Evolutionary conservation across 2,113 vertebrate species (phyloP).

Genomic region (Phaethornis superciliosus): DNA sequence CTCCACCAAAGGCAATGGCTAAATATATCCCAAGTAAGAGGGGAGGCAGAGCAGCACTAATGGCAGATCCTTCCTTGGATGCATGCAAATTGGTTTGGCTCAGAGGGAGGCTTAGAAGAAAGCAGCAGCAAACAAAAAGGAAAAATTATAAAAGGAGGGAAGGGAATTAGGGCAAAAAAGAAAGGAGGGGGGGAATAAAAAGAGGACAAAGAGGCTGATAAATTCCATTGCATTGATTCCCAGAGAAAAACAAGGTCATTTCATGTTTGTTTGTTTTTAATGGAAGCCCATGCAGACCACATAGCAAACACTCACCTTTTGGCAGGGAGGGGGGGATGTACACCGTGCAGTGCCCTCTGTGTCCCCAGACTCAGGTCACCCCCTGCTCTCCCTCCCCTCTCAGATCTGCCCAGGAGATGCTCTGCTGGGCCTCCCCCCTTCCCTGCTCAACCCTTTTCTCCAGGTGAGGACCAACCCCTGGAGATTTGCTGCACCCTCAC

Average conservation of each 20-base stretch:
- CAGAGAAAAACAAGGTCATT: neutral
- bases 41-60: slow-evolving; percentile 30
- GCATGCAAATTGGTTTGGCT: slow-evolving; percentile 44
- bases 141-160: neutral
- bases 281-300: accelerated
- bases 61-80: slow-evolving; percentile 39
- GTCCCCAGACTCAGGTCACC: neutral
- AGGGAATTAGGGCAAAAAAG: neutral
- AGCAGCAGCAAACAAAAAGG: neutral
- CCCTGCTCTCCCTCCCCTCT: neutral
- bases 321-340: neutral
- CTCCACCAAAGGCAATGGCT: neutral
- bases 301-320: neutral
- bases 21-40: slow-evolving; percentile 56
- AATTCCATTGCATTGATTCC: neutral
- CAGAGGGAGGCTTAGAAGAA: neutral
- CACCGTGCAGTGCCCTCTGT: accelerated
- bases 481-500: accelerated
- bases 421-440: neutral
- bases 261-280: neutral
- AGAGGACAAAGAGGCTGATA: neutral
- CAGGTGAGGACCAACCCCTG: neutral
- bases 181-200: neutral
- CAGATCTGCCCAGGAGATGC: neutral
- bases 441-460: neutral